Evolutionary conservation across 2,797 vertebrate species (phyloP), one percentile per base, ranked within the genome.

Genomic region (Enoplosus armatus): DNA sequence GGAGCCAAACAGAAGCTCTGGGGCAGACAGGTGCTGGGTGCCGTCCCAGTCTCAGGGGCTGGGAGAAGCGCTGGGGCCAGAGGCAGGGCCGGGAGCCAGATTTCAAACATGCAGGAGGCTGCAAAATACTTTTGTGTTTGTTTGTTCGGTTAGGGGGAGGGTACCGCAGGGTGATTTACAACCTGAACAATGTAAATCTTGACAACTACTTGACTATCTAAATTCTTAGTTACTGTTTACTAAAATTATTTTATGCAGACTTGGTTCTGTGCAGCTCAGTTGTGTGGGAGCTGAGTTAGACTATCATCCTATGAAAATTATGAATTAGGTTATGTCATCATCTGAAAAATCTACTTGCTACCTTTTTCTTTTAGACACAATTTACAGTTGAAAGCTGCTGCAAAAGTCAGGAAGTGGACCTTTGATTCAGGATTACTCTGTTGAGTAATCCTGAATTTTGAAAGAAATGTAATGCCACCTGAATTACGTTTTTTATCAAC

Each of bases 21-120:
- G 75, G 59, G 79, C 84, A 85, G 90, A 91, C 90, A 87, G 80
- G 90, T 87, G 92, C 87, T 93, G 90, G 90, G 87, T 85, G 85
- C 81, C 61, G 82, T 86, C 87, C 90, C 85, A 89, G 87, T 82
- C 72, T n/a, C 62, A 58, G 62, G 54, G 72, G 69, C 55, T 54
- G 72, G 58, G 68, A 87, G 82, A 77, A 79, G 41, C 15, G 26
- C 24, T 6, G 8, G 56, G 79, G 73, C 75, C 72, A 72, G 59
- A 66, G 45, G 53, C 35, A 67, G 63, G 79, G 78, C 80, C 8
- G 22, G 2, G 63, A 87, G 85, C 87, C 89, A 90, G 33, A 68
- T 55, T 26, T 59, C 5, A 33, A 50, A 62, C 39, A 43, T 3
- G 8, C 6, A 41, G 26, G 63, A 24, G 22, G 43, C n/a, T 48